These are phyloP conservation scores for Hemibagrus wyckioides DNA, from an alignment of 2,113 vertebrate genomes.

Conservation along the genomic window DNA sequence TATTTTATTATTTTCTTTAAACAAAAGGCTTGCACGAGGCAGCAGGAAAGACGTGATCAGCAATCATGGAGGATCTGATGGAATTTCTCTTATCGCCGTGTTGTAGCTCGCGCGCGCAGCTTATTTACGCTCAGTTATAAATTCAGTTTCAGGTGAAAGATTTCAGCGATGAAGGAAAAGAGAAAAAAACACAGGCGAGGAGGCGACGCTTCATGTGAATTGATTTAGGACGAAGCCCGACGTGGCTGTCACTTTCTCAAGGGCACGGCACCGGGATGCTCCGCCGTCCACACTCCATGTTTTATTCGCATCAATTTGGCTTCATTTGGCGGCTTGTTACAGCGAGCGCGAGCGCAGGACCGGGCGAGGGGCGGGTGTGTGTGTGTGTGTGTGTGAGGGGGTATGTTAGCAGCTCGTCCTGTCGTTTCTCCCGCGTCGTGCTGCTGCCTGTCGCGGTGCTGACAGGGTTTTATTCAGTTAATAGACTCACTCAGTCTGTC, in stretches of 20 bases:
- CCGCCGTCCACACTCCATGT: constrained; percentile 54
- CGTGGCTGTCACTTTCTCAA: constrained; percentile 67
- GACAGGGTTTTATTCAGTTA: constrained; percentile 46
- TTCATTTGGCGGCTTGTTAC: constrained; percentile 68
- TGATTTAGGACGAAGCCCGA: constrained; percentile 80
- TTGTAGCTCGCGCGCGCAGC: constrained; percentile 85
- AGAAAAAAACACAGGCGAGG: constrained; percentile 38
- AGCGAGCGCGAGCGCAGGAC: neutral
- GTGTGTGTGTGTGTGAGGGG: too few species aligned
- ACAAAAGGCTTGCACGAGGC: neutral
- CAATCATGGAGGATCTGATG: constrained; percentile 84
- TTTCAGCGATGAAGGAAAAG: constrained; percentile 85
- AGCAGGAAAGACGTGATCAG: neutral
- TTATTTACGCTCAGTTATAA: constrained; percentile 96
- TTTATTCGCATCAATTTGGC: constrained; percentile 74
- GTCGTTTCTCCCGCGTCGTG: constrained; percentile 36
- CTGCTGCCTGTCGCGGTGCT: constrained; percentile 37
- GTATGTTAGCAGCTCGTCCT: too few species aligned
- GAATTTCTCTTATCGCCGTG: constrained; percentile 92
- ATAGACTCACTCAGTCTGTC: constrained; percentile 37
- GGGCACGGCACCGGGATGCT: constrained; percentile 63
- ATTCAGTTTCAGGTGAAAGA: constrained; percentile 88
- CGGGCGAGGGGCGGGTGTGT: constrained; percentile 48
- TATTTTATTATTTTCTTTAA: neutral
- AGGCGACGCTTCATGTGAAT: constrained; percentile 82